Percentiles rank a stretch among this genome's conserved stretches.
phyloP scores from a whole-genome alignment of 2,113 vertebrate genomes.

The Alouatta palliata region DNA sequence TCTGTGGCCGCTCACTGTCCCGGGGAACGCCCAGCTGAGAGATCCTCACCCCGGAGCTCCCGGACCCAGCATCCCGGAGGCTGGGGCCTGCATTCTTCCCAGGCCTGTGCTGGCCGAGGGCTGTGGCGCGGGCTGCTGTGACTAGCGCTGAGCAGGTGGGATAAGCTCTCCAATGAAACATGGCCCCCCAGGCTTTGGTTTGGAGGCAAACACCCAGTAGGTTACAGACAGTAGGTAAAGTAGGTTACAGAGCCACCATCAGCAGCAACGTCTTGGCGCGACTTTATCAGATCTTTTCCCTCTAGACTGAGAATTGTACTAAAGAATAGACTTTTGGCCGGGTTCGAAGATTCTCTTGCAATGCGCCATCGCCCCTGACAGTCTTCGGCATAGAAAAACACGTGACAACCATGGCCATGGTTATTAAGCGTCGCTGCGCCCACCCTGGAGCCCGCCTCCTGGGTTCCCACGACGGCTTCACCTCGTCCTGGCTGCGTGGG shows the following conservation, averaged over 20 bases:
- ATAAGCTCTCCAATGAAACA: background rate
- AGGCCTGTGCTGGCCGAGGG: background rate
- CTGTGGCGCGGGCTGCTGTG: rapidly evolving
- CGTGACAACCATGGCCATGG: background rate
- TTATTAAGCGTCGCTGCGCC: no score
- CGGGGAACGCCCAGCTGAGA: no score
- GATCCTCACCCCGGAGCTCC: rapidly evolving
- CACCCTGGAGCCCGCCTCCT: background rate
- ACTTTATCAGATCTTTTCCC: background rate
- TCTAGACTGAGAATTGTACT: background rate
- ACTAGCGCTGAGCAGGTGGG: background rate
- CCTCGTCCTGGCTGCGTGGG: background rate
- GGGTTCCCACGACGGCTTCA: background rate
- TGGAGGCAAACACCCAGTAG: background rate
- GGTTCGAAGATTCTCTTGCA: background rate
- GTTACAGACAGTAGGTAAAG: no score
- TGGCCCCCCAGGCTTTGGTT: background rate
- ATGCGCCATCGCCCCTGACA: background rate
- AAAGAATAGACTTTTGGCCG: background rate
- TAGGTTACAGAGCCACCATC: background rate
- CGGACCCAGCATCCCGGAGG: no score
- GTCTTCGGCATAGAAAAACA: background rate
- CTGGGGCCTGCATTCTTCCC: no score
- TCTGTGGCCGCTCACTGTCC: background rate
- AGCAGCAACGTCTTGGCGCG: background rate